Conservation (phyloP, 2,888 invertebrate species). For the Reticulitermes lucifugus region DNA sequence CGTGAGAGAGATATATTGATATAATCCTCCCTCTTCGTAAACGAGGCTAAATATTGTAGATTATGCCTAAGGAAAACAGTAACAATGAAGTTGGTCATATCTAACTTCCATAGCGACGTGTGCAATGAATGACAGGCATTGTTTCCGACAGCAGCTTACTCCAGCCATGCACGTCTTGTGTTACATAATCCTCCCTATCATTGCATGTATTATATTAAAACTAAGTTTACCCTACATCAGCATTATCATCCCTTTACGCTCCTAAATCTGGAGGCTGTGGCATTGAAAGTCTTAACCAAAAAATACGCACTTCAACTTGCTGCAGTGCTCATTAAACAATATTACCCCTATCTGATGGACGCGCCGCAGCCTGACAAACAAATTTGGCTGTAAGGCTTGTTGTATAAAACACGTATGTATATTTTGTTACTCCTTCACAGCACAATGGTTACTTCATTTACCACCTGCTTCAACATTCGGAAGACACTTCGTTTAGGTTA, state of each 20-base stretch:
- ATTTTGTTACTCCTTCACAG: no score
- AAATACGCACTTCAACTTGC: background rate
- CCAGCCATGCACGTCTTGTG: background rate
- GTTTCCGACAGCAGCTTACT: background rate
- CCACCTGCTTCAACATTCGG: no score
- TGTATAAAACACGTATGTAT: no score
- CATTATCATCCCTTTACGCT: background rate
- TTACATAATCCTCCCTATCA: background rate
- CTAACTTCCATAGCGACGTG: background rate
- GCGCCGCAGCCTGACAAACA: no score
- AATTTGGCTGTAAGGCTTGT: no score
- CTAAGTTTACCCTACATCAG: background rate
- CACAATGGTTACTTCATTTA: no score
- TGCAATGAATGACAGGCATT: constrained; percentile 17
- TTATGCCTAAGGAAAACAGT: background rate
- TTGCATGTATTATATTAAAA: background rate
- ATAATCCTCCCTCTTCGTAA: background rate
- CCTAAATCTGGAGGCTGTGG: background rate
- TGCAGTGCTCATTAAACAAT: no score
- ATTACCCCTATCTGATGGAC: no score
- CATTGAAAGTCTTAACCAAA: background rate
- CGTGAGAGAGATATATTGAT: background rate
- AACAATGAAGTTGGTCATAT: constrained; percentile 14
- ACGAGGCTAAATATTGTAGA: background rate
- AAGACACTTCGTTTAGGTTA: no score